A percentile compares a stretch with the other conserved stretches of the same genome.
These are phyloP conservation scores for Sphenodon punctatus DNA, from an alignment of 2,797 vertebrate species.

Conservation along the genomic window DNA sequence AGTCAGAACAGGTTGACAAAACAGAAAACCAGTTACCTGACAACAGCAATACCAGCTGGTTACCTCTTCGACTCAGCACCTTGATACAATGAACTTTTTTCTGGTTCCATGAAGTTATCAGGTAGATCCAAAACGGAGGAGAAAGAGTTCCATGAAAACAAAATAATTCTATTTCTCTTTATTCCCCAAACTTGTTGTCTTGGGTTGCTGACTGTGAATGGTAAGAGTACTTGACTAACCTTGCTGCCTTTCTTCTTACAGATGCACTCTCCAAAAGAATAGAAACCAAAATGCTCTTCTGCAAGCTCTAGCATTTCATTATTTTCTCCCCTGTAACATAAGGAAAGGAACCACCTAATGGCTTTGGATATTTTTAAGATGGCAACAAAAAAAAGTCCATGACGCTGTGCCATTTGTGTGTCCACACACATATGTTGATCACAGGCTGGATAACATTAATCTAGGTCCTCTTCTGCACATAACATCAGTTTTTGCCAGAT, in stretches of 20 bases:
- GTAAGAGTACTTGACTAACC: background rate
- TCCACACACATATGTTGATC: accelerated
- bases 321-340: background rate
- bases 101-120: background rate
- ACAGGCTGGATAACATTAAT: background rate
- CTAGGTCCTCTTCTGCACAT: constrained; percentile 1
- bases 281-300: background rate
- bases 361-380: background rate
- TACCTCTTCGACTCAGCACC: too few species aligned
- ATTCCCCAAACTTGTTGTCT: background rate
- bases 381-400: background rate
- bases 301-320: background rate
- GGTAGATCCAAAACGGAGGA: background rate
- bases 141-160: background rate
- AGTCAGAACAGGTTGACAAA: too few species aligned
- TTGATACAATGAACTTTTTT: too few species aligned
- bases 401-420: accelerated
- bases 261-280: background rate
- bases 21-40: too few species aligned
- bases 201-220: background rate
- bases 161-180: background rate
- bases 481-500: background rate
- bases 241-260: background rate
- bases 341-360: background rate
- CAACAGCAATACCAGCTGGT: too few species aligned